Conservation (phyloP, 2,113 vertebrate species). For the Piaya cayana region DNA sequence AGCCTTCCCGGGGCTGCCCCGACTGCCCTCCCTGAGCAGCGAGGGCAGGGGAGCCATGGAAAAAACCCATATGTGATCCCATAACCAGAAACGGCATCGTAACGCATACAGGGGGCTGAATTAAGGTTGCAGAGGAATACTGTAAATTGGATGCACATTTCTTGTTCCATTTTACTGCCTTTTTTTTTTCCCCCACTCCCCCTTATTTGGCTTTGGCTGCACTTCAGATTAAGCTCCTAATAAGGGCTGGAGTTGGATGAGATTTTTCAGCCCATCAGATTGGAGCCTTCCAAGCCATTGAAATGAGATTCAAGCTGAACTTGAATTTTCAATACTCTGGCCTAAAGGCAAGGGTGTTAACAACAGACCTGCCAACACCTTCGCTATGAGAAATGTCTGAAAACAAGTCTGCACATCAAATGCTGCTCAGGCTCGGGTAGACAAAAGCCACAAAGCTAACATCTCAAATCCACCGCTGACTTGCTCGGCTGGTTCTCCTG, state of each 20-base stretch:
- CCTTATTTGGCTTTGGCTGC: slow-evolving; percentile 35
- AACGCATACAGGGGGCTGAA: background rate
- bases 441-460: slow-evolving; percentile 57
- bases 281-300: slow-evolving; percentile 49
- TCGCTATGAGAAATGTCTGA: slow-evolving; percentile 29
- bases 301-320: slow-evolving; percentile 57
- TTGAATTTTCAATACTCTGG: slow-evolving; percentile 66
- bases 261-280: slow-evolving; percentile 53
- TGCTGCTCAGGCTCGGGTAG: slow-evolving; percentile 1
- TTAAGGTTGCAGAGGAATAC: slow-evolving; percentile 45
- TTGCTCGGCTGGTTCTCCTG: background rate
- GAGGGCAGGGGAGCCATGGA: background rate
- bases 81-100: background rate
- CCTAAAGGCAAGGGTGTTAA: slow-evolving; percentile 65
- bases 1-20: background rate
- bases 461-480: background rate
- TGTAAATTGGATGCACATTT: slow-evolving; percentile 66
- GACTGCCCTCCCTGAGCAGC: background rate
- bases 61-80: background rate
- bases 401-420: slow-evolving; percentile 51
- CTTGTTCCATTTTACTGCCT: slow-evolving; percentile 34
- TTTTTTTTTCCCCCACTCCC: background rate
- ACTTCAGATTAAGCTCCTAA: slow-evolving; percentile 61
- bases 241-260: slow-evolving; percentile 55
- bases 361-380: slow-evolving; percentile 66